A percentile compares a stretch with the other conserved stretches of the same genome.
phyloP scores from a whole-genome alignment of 2,797 vertebrate genomes.

The Hozukius guyotensis region DNA sequence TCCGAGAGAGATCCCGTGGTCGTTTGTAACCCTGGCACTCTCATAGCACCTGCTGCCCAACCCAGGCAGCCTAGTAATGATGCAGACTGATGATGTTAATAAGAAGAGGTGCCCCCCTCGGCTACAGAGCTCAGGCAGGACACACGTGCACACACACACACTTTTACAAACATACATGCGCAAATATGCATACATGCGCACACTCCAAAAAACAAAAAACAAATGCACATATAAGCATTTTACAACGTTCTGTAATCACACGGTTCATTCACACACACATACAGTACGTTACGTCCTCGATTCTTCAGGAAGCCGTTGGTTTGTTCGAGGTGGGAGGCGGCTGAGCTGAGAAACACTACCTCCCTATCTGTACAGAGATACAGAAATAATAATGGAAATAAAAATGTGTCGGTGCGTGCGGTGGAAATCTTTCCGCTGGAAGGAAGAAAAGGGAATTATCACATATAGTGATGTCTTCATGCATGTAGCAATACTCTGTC shows the following conservation, averaged over 20 bases:
- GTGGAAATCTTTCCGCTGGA: conserved; percentile 66
- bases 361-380: conserved; percentile 69
- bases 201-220: neutral
- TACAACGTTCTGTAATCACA: neutral
- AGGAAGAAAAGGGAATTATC: conserved; percentile 73
- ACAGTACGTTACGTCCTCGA: neutral
- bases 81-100: conserved; percentile 98
- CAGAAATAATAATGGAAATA: conserved; percentile 75
- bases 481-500: conserved; percentile 69
- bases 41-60: conserved; percentile 90
- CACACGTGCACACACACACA: conserved; percentile 37
- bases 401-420: conserved; percentile 61
- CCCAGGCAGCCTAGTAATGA: conserved; percentile 93
- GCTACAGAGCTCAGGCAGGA: conserved; percentile 82
- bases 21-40: conserved; percentile 94
- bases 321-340: conserved; percentile 38
- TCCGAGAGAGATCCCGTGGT: conserved; percentile 85
- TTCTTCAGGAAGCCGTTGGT: conserved; percentile 27
- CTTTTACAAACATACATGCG: conserved; percentile 13
- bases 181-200: conserved; percentile 26
- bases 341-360: conserved; percentile 49
- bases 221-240: conserved; percentile 32
- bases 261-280: neutral
- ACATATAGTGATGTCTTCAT: conserved; percentile 66
- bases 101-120: conserved; percentile 92